Evolutionary conservation across 2,888 invertebrate species (phyloP), one percentile per base, ranked within the genome.

Genomic region (Lepidochitona cinerea): DNA sequence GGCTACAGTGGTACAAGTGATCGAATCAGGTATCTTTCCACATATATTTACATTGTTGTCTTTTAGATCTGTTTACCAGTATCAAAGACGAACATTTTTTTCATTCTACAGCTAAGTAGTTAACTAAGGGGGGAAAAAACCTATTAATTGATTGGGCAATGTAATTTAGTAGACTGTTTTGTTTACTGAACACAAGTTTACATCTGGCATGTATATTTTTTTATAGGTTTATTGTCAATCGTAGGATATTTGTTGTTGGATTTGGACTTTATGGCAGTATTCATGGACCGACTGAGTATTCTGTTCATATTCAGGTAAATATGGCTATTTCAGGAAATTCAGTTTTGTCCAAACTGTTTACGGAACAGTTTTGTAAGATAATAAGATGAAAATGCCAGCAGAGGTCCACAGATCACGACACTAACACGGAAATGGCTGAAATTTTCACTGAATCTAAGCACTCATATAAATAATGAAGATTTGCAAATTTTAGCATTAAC

Each of bases 241-340:
- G 94, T 83, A 92, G 94, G 75, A 95, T 96, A 82, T 96, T 94
- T 90, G 93, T 96, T 29, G 94, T 95, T 75, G 96, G 96, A 0
- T 95, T 96, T 90, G 96, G 96, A 73, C 91, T 96, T 77, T 96
- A 95, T 89, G 96, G 96, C 37, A 95, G 95, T 37, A 94, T 95
- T 84, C 94, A 95, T 89, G 95, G 95, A 33, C 91, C 92, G 23
- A 93, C 94, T 7, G 95, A 95, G 87, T 96, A 96, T 89, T 93
- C 94, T 87, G 95, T 94, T 53, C 93, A 93, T 83, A 93, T 96
- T 81, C 93, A 95, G 88, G 89, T 89, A 78, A 67, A 68, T 64
- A 59, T 59, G 49, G 9, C 9, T 41, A 41, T 41, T 41, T 41
- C 18, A 41, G 41, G 41, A n/a, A n/a, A n/a, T n/a, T n/a, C n/a